Conservation (phyloP, 2,113 vertebrate genomes). For the Dinomys branickii region DNA sequence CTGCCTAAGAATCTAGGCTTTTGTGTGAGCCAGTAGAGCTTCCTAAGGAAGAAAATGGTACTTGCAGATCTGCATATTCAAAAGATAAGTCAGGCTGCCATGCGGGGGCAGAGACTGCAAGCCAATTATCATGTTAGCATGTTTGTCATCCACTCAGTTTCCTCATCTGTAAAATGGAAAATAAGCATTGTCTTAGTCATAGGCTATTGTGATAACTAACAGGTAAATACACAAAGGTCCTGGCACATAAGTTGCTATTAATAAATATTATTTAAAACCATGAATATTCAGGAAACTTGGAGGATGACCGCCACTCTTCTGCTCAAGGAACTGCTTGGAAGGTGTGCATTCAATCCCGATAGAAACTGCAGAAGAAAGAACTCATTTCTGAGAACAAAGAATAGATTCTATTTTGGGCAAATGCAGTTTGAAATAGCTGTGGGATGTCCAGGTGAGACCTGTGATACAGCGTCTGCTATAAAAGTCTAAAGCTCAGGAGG, state of each 20-base stretch:
- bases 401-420: conserved; percentile 47
- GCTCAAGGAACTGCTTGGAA: not conserved
- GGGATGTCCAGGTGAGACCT: conserved; percentile 37
- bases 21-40: not conserved
- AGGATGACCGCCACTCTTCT: not conserved
- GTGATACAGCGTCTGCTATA: not conserved
- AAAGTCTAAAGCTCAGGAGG: conserved; percentile 61
- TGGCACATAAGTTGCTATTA: not conserved
- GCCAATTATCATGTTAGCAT: not conserved
- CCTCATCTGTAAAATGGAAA: not conserved
- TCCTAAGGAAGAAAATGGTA: not conserved
- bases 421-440: conserved; percentile 41
- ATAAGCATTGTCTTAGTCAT: not conserved
- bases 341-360: not conserved
- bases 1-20: not conserved
- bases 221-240: not conserved
- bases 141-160: not conserved
- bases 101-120: not conserved
- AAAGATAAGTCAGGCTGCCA: not conserved
- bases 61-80: not conserved
- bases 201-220: not conserved
- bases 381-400: conserved; percentile 53
- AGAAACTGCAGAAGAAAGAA: not conserved
- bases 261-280: not conserved
- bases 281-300: not conserved